A percentile compares a stretch with the other conserved stretches of the same genome.
phyloP scores from a whole-genome alignment of 1,140 invertebrate species.

The Pollicipes pollicipes region DNA sequence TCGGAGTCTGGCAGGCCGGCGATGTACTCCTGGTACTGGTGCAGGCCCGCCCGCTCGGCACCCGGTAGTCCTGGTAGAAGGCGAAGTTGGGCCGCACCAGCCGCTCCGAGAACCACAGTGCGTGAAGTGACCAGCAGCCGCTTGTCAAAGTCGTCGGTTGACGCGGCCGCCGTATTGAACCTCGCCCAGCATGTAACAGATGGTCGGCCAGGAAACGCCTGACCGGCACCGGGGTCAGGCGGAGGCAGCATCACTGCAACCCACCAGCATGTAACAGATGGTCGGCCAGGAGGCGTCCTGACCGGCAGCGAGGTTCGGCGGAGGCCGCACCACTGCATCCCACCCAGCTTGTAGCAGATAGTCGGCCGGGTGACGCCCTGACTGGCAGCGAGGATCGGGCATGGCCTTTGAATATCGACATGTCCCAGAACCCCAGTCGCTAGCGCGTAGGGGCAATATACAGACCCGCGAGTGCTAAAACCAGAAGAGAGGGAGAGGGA shows the following conservation, averaged over 20 bases:
- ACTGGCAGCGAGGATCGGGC: no score
- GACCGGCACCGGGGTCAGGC: conserved; percentile 11
- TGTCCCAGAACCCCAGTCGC: no score
- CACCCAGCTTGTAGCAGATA: no score
- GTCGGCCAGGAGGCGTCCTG: no score
- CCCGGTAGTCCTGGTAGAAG: conserved; percentile 77
- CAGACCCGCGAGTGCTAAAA: no score
- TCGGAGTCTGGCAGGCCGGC: conserved; percentile 64
- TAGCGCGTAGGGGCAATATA: no score
- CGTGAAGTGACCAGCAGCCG: conserved; percentile 74
- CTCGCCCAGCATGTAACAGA: conserved; percentile 95
- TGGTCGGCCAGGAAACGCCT: conserved; percentile 88
- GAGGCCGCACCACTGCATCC: no score
- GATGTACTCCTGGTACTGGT: conserved; percentile 71
- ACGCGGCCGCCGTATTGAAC: conserved; percentile 92
- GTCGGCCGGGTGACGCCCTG: no score
- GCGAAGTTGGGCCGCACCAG: conserved; percentile 62
- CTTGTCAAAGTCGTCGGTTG: conserved; percentile 90
- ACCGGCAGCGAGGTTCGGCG: no score
- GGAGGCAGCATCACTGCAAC: background rate
- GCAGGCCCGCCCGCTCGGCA: conserved; percentile 46
- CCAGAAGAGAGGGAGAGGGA: no score
- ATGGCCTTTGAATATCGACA: no score
- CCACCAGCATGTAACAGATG: background rate
- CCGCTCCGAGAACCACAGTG: conserved; percentile 75